Evolutionary conservation across 2,888 invertebrate species (phyloP), one percentile per base, ranked within the genome.

Genomic region (Microctonus aethiopoides): DNA sequence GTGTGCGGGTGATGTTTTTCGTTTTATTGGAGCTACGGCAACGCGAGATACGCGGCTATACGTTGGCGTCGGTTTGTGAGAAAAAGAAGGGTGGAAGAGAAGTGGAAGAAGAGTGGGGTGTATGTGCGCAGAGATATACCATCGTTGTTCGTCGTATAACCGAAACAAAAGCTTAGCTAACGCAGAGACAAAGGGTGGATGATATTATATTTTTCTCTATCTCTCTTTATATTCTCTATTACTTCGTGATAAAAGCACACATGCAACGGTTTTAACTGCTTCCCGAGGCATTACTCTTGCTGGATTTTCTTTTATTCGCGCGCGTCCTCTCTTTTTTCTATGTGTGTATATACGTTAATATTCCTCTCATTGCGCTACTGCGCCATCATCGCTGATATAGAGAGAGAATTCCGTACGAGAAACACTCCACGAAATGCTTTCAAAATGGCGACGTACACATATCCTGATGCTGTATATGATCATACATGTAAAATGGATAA

Each of bases 111-210:
- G 46, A 54, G 46, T 41, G 46, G 67, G 20, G 32, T 16, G 41
- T 65, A 57, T 65, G 70, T 39, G 64, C 65, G 75, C 75, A 79
- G 76, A 79, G 75, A 78, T n/a, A n/a, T n/a, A n/a, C 75, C 79
- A 77, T 71, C 80, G 79, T 81, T 77, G 57, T 83, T 82, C 82
- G 84, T 84, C 83, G 83, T 84, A 84, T 83, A 84, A 84, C 81
- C 82, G 86, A 86, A 84, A 86, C 86, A 86, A 86, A 86, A 86
- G 86, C 83, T 83, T 79, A 80, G 79, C 83, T 83, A 83, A 84
- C 84, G 81, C 78, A 75, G 84, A 84, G 80, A 86, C 86, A 85
- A 86, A 83, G 78, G 79, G 79, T 75, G 16, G 46, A 46, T 46
- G n/a, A n/a, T n/a, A 46, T 46, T 74, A 70, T 75, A 67, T 70